phyloP scores from a whole-genome alignment of 37 sponge, comb jelly and placozoan genomes.

The Halisarca cf. caerulea region DNA sequence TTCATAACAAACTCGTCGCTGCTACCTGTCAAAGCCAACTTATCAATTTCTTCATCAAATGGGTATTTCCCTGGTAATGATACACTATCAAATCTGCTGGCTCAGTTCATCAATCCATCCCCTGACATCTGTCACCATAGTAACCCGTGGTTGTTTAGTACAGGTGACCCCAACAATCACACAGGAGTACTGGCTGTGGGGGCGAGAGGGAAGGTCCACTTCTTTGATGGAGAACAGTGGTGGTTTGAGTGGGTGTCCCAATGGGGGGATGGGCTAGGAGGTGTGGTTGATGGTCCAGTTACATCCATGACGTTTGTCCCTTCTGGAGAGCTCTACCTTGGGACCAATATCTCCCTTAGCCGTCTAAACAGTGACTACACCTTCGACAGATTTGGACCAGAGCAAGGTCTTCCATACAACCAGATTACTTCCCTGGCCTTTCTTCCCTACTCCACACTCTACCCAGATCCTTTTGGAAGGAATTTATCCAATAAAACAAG shows the following conservation, averaged over 20 bases:
- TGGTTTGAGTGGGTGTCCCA: conserved; percentile 86
- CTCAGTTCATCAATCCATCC: neutral
- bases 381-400: conserved; percentile 75
- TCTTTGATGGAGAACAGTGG: conserved; percentile 71
- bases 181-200: conserved; percentile 78
- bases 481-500: too few species aligned
- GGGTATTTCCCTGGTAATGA: neutral
- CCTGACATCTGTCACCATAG: neutral
- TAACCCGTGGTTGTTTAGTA: neutral
- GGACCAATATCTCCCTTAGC: conserved; percentile 73
- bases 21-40: neutral
- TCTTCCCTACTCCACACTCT: neutral
- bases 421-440: conserved; percentile 47
- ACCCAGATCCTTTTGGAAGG: conserved; percentile 38
- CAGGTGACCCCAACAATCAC: neutral
- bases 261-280: conserved; percentile 71
- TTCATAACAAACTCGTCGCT: neutral
- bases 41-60: neutral
- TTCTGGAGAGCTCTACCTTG: conserved; percentile 65
- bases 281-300: conserved; percentile 78
- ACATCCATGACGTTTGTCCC: conserved; percentile 60
- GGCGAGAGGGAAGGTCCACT: conserved; percentile 43
- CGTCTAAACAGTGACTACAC: conserved; percentile 72
- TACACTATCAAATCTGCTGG: neutral
- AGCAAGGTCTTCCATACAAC: conserved; percentile 68